Base-by-base conservation (phyloP, 1,140 invertebrate species). In the Anoplolepis gracilipes region DNA sequence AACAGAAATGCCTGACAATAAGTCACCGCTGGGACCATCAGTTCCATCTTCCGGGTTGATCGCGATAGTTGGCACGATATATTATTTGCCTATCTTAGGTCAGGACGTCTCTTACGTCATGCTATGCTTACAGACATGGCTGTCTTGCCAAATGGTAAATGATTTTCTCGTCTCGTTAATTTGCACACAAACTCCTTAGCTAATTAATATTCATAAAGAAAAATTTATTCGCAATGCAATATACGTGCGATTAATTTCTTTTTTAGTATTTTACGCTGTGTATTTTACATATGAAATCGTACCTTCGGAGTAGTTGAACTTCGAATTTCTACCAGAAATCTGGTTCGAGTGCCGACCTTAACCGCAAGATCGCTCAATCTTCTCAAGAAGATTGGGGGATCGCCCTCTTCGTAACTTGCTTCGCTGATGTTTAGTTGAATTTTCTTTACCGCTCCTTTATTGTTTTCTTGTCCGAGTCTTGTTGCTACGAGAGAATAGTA, bases 281-380 rank as follows among this genome's bases (percentile, higher is more conserved):
- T 19, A 28, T 8, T 53, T 82, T 42, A 33, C 33, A 2, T 79
- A 13, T 16, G n/a, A 72, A 62, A 64, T 77, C 22, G 10, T 95
- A 97, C 98, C 96, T 97, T 97, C 72, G 97, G 95, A 91, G 97
- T 96, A n/a, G 97, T 96, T 67, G 96, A 95, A 93, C 97, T 97
- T 88, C 96, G 95, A 75, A 98, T 97, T 94, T 98, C 98, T 36
- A 98, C 97, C 11, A 98, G 95, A 87, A 98, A 97, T 85, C 98
- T 96, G 0, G 97, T 97, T 87, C 97, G 95, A 5, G 98, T 97
- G 79, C 98, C 98, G 90, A 98, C 97, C 95, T 98, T 98, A 36
- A 98, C 97, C 1, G 97, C 97, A 6, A 98, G 96, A 93, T 98
- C 97, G 85, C 96, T 97, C 7, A 98, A 95, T 82, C 97, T 95